A percentile compares a stretch with the other conserved stretches of the same genome.
These are phyloP conservation scores for Eupithecia subumbrata DNA, from an alignment of 2,888 invertebrate species.

Conservation along the genomic window DNA sequence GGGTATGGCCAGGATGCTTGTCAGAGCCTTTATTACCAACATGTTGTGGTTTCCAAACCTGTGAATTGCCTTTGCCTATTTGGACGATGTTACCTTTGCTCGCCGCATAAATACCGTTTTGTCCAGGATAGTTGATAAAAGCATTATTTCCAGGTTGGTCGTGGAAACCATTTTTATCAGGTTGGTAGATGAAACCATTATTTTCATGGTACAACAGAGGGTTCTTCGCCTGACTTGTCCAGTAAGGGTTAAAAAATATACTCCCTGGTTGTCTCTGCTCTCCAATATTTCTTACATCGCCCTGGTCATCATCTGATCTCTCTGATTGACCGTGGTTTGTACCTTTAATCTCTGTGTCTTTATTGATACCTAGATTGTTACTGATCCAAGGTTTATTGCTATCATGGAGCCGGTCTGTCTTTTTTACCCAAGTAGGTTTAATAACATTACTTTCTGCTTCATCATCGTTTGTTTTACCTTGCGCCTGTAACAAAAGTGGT, in stretches of 20 bases:
- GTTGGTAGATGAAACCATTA: neutral
- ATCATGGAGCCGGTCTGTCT: neutral
- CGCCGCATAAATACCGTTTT: neutral
- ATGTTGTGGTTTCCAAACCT: neutral
- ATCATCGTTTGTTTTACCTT: neutral
- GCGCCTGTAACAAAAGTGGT: neutral
- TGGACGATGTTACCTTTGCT: neutral
- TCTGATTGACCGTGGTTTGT: neutral
- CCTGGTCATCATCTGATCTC: neutral
- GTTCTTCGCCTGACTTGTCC: neutral
- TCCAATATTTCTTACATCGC: neutral
- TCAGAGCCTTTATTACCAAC: neutral
- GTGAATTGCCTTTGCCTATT: neutral
- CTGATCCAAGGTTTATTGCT: neutral
- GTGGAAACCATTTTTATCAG: neutral
- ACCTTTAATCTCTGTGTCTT: neutral
- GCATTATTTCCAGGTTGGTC: neutral
- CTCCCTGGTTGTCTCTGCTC: neutral
- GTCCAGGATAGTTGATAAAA: neutral
- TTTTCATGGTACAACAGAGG: neutral
- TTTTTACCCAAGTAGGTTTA: neutral
- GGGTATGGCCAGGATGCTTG: neutral
- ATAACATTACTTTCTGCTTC: neutral
- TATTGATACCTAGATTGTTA: neutral
- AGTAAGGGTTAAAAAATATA: neutral